Base-by-base conservation (phyloP, 2,113 vertebrate species). In the Channa maculata region DNA sequence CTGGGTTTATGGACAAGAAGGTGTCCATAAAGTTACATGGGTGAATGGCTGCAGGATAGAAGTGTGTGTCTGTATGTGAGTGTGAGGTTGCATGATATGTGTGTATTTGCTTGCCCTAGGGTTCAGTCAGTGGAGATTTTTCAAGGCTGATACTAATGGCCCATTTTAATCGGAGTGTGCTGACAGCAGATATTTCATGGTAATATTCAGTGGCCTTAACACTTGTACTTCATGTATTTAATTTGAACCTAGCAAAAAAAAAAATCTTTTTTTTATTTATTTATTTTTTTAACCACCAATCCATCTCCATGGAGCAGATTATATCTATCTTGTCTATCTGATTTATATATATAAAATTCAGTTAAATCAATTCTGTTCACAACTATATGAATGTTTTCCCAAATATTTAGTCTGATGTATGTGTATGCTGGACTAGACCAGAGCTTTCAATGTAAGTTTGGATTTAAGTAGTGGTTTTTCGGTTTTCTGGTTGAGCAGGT, bases 21-120 rank as follows among this genome's bases (percentile, higher is more conserved):
- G 44, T 81, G 77, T 84, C 77, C 77, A 83, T 90, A 83, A 88
- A 87, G 83, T 82, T 74, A 73, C 86, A 81, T 65, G 77, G 86
- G 59, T 86, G 83, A 89, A 49, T 46, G 58, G 60, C 70, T 3
- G 8, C 61, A 45, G 68, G 66, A 71, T 75, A 45, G 63, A 71
- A 41, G 58, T 63, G 55, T 75, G 60, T 62, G 49, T 65, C 5
- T 46, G 6, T 4, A 36, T 57, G 15, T 51, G 63, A 33, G 61
- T 59, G 15, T 15, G 39, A 15, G 13, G 33, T 48, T 48, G 44
- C 53, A 59, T 68, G 50, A 72, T 59, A 41, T 69, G 43, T 76
- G 72, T 75, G 60, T 59, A 45, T 71, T 65, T 52, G 38, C 61
- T 24, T 34, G 50, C 61, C 52, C 24, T 5, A n/a, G 38, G 53